Evolutionary conservation across 2,113 vertebrate species (phyloP), one percentile per base, ranked within the genome.

Genomic region (Muntiacus reevesi): DNA sequence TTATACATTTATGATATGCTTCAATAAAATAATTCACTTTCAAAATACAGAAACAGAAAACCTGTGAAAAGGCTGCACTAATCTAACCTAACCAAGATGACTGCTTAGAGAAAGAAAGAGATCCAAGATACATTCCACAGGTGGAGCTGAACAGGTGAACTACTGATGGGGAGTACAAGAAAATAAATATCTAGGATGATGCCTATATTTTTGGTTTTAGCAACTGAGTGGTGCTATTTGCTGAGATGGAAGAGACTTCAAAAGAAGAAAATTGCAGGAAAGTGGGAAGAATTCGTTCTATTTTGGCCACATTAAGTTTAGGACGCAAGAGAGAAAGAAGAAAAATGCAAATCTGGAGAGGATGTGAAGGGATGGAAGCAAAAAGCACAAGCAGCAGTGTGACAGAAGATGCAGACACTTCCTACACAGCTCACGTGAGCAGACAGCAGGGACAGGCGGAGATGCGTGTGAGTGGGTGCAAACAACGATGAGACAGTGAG

Each of bases 21-120:
- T 86, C 47, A 89, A 85, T 86, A 94, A 84, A 90, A 92, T 71
- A 92, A 94, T 57, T 87, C n/a, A 54, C 52, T 45, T 85, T 71
- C 52, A 74, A 96, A 74, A 89, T 30, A 76, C 1, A 45, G 33
- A 93, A 45, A 59, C 57, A 86, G 33, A 89, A 89, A 59, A 45
- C 40, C 6, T 36, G 33, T 62, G 28, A 85, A 60, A 30, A 83
- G 16, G 5, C 19, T n/a, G 13, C 47, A 89, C 3, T 17, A 67
- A 55, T 40, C 45, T 85, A 40, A 74, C 5, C 57, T 40, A 89
- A 33, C 9, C 30, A 93, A 62, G 47, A 85, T 0, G 47, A 43
- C 14, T 27, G 55, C 71, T 52, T 86, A 43, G 67, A 81, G 15
- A 33, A 14, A 55, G 27, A 59, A 86, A 27, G 54, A 88, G 45